Evolutionary conservation across 1,140 invertebrate genomes (phyloP), one percentile per base, ranked within the genome.

Genomic region (Ruditapes philippinarum): DNA sequence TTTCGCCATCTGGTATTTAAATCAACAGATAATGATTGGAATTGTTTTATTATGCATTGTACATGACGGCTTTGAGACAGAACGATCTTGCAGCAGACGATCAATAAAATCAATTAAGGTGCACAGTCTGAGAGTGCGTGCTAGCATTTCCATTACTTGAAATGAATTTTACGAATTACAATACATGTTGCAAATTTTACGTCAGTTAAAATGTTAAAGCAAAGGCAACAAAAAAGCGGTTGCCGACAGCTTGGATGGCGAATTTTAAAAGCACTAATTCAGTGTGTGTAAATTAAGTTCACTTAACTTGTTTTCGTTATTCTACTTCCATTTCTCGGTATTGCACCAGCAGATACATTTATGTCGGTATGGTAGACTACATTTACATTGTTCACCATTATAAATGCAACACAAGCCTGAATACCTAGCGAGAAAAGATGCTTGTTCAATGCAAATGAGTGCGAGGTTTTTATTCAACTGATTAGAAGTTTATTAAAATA

Each of bases 401-500:
- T 54, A 22, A 2, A 5, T 19, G 22, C 57, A 25, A 25, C 7
- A 14, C 25, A n/a, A 28, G 19, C 25, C 57, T 28, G 57, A 28
- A 28, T 62, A 62, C 57, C 25, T 28, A 62, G n/a, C n/a, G n/a
- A 62, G 57, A 19, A 62, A 7, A 25, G 19, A 19, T 7, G 25
- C 57, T 28, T 62, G 57, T 28, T 62, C 19, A 25, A 4, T 28
- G 25, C n/a, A n/a, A 62, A n/a, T 28, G 25, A 14, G n/a, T 62
- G 57, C 7, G 57, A 62, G 57, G 25, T 19, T 28, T n/a, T 28
- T 19, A 62, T 62, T 62, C 25, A 62, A 62, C 57, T 62, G 19
- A 62, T 62, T 62, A 62, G 57, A 19, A 62, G 25, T 25, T 62
- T 62, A 62, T 62, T 62, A 62, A 40, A 70, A 70, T 40, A 70